Evolutionary conservation across 2,797 vertebrate genomes (phyloP), one percentile per base, ranked within the genome.

Genomic region (Rousettus madagascariensis): DNA sequence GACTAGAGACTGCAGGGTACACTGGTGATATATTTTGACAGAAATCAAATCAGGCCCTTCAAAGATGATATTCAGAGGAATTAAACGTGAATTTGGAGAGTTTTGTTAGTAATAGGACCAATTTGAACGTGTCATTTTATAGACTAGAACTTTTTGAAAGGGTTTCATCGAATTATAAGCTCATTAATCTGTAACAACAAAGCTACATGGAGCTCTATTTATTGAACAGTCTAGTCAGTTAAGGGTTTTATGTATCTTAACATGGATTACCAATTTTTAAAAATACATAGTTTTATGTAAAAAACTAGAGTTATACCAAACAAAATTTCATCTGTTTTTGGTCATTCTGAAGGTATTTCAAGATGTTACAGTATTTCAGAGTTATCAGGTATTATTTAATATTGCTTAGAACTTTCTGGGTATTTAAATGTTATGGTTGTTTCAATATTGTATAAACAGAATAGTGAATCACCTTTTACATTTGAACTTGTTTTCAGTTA

Each of bases 301-400:
- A 93, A 87, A 87, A 82, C 17, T 61, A 26, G 87, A 83, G 33
- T 97, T 86, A 59, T 33, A 43, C 28, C 49, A 11, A 96, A 77
- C 41, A 94, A 84, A 90, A 63, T 79, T 86, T 83, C 30, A 86
- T 72, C 51, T 72, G 11, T 89, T 87, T 87, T 91, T 84, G 43
- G 94, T 92, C 43, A 83, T 71, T 86, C 30, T 46, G 46, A 93
- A 94, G 16, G 6, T 95, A 95, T 46, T 89, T 94, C 11, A 43
- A 68, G 49, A 30, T 96, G 41, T 91, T 75, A 8, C 43, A 63
- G n/a, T 89, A 75, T 95, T 95, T 94, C n/a, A 90, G 16, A 86
- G 51, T 86, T 96, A 66, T 49, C 38, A 71, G 4, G 66, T 96
- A 59, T 93, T 96, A 94, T 90, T 96, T 96, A 96, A 82, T 90